Evolutionary conservation across 2,797 vertebrate genomes (phyloP), one percentile per base, ranked within the genome.

Genomic region (Chelmon rostratus): DNA sequence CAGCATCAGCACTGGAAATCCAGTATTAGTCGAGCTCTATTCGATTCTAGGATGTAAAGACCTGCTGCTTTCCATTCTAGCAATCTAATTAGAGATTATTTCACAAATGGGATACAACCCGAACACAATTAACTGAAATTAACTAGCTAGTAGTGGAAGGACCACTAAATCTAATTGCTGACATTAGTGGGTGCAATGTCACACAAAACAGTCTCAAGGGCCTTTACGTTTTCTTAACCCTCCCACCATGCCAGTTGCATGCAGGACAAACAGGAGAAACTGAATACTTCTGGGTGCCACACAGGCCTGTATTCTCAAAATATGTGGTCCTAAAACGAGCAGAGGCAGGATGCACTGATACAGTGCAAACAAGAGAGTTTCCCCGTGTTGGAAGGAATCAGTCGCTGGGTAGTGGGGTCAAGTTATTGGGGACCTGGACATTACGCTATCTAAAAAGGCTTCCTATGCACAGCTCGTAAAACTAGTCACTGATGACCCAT

Each of bases 31-130:
- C n/a, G n/a, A 49, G 16, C 10, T 9, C n/a, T 28, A 25, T 5
- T 16, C 4, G n/a, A n/a, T n/a, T 28, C 23, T 6, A 52, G 11
- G 50, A 25, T 52, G 25, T 25, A 6, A 53, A 33, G 16, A 56
- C 53, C 6, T 16, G 13, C 16, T 28, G 28, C 6, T 16, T 56
- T 56, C 2, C 58, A 67, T 80, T 61, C 47, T 54, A 57, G 62
- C 13, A 80, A 69, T 54, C 53, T 25, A 61, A 74, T 19, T 25
- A 67, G 23, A 33, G 15, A 56, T 8, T 54, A 8, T 53, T 37
- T 31, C 40, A 42, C 40, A 42, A 42, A 42, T 42, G 40, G 40
- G 40, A 42, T 42, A 42, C 40, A 65, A 72, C 46, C 58, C 68
- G 62, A 59, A 23, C 1, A 1, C 7, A 40, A n/a, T 74, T 47